Evolutionary conservation across 2,888 invertebrate species (phyloP).

Genomic region (Pristionchus fissidentatus): DNA sequence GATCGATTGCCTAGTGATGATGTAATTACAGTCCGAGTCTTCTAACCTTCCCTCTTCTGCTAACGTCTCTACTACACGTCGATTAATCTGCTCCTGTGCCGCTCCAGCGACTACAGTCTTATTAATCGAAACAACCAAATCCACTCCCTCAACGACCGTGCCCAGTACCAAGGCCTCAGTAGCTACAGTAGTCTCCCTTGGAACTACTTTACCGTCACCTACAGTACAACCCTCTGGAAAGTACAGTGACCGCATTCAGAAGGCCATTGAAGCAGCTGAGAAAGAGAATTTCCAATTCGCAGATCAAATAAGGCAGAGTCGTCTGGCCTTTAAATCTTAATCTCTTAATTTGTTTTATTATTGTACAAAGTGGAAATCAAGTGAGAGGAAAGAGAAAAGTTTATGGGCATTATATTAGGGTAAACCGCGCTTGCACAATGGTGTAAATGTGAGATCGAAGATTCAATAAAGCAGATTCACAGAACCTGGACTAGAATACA

Average conservation of each 20-base stretch:
- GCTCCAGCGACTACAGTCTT: not conserved
- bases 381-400: not conserved
- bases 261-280: not conserved
- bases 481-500: slow-evolving; percentile 3
- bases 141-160: not conserved
- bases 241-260: slow-evolving; percentile 8
- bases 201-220: not conserved
- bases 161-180: too few species aligned
- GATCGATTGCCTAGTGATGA: not conserved
- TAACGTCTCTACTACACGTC: not conserved
- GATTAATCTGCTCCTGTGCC: not conserved
- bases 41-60: not conserved
- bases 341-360: not conserved
- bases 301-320: not conserved
- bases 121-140: not conserved
- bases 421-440: too few species aligned
- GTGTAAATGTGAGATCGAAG: slow-evolving; percentile 16
- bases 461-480: not conserved
- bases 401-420: not conserved
- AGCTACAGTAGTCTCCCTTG: not conserved
- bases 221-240: not conserved
- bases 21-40: slow-evolving; percentile 9
- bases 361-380: not conserved
- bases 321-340: not conserved
- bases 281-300: slow-evolving; percentile 12